Conservation (phyloP, 2,797 vertebrate genomes). For the Rhinoraja longicauda region DNA sequence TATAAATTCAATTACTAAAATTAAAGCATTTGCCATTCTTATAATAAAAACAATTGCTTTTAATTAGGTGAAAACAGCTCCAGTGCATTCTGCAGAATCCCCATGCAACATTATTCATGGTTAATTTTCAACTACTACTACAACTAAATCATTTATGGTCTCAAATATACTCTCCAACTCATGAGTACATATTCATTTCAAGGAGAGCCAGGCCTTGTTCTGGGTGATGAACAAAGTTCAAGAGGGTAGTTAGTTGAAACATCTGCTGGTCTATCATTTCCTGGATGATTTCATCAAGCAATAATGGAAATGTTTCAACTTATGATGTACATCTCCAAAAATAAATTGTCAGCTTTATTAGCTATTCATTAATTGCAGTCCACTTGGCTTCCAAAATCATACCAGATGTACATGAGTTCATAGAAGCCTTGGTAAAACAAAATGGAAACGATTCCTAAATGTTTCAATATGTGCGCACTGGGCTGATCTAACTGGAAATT, state of each 20-base stretch:
- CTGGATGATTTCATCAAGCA: neutral
- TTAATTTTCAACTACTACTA: neutral
- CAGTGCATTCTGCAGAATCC: neutral
- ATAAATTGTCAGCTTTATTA: constrained; percentile 25
- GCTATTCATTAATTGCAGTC: neutral
- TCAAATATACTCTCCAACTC: neutral
- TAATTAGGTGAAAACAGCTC: neutral
- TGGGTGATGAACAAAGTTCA: constrained; percentile 21
- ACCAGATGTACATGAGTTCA: neutral
- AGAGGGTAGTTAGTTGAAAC: neutral
- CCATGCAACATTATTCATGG: neutral
- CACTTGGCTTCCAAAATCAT: constrained; percentile 22
- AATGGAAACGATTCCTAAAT: constrained; percentile 4
- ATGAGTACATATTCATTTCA: neutral
- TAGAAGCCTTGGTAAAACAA: neutral
- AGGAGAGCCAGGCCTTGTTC: neutral
- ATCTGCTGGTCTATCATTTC: constrained; percentile 23
- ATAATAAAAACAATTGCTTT: neutral
- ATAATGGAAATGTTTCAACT: constrained; percentile 15
- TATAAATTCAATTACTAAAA: neutral
- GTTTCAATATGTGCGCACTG: constrained; percentile 1
- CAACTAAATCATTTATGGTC: neutral
- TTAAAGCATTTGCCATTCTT: neutral
- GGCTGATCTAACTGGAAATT: neutral
- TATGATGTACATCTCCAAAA: neutral